phyloP scores from a whole-genome alignment of 2,113 vertebrate species.

The Tursiops truncatus region DNA sequence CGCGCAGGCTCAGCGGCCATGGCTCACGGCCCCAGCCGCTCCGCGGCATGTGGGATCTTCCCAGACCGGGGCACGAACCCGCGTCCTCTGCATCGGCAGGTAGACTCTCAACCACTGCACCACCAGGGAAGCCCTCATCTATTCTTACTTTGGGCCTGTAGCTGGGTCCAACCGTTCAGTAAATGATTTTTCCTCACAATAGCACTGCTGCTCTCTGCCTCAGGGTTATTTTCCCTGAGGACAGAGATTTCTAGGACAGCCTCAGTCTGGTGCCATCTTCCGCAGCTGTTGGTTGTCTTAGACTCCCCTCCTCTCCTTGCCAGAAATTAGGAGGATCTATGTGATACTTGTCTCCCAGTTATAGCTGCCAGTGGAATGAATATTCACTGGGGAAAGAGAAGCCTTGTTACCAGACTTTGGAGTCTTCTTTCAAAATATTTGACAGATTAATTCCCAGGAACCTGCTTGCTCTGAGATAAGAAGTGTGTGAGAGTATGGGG shows the following conservation, averaged over 20 bases:
- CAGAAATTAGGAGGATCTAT: not conserved
- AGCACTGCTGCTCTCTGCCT: not conserved
- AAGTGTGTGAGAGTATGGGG: not conserved
- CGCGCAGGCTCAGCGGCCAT: too few species aligned
- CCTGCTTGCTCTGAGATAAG: not conserved
- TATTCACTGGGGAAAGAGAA: not conserved
- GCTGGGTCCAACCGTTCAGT: fast-evolving
- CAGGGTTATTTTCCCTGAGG: not conserved
- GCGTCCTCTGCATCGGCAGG: too few species aligned
- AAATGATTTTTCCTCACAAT: not conserved
- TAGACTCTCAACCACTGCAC: too few species aligned
- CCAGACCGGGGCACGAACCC: too few species aligned
- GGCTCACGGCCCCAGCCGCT: too few species aligned
- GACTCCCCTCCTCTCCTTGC: not conserved
- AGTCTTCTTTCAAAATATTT: not conserved
- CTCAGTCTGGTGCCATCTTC: fast-evolving
- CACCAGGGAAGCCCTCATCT: not conserved
- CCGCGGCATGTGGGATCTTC: too few species aligned
- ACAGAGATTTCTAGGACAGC: not conserved
- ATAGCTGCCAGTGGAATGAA: not conserved
- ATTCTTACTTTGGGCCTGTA: not conserved
- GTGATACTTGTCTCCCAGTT: not conserved
- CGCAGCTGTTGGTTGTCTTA: not conserved
- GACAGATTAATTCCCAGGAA: not conserved
- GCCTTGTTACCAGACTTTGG: not conserved